Base-by-base conservation (phyloP, 2,797 vertebrate genomes). In the Huso huso region DNA sequence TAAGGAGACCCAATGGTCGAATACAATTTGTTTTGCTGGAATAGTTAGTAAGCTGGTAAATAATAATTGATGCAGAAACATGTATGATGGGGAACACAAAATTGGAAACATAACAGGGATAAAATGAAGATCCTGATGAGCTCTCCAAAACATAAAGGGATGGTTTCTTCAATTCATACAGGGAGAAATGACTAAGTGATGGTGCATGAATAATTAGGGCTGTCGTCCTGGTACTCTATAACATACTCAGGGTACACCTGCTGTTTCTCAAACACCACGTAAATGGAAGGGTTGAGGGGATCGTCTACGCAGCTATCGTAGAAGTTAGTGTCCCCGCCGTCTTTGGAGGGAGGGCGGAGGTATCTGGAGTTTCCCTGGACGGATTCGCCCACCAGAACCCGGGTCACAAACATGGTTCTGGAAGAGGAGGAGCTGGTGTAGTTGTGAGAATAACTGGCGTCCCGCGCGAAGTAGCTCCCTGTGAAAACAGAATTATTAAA, bases 391-490 rank as follows among this genome's bases (percentile, higher is more conserved):
- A 88, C 86, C 60, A 91, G 79, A 59, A 91, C 88, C 48, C 86
- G 83, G 37, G 88, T 87, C 74, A 87, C 69, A 72, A 91, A 91
- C 87, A 91, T 89, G 8, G 53, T 73, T 69, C 79, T 81, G 63
- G 0, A 6, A 7, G 37, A 0, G 0, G 11, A 65, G 0, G 72
- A 1, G 2, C 10, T 66, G 66, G 84, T 78, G 80, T 90, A 92
- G 51, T 81, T 81, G 71, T 89, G 77, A 64, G 90, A 91, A 48
- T 89, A 90, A 0, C 84, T 84, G 0, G 88, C 87, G 51, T 91
- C 88, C 5, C 85, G 84, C 68, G 90, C 89, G 75, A 91, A 91
- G 78, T 91, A 91, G 69, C 89, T 91, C 67, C 88, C 90, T 91
- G 75, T 58, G 15, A 55, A 67, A 8, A 61, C 55, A 67, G 49